Percentiles rank a stretch among this genome's conserved stretches.
phyloP scores from a whole-genome alignment of 1,140 invertebrate species.

The Trachymyrmex cornetzi region DNA sequence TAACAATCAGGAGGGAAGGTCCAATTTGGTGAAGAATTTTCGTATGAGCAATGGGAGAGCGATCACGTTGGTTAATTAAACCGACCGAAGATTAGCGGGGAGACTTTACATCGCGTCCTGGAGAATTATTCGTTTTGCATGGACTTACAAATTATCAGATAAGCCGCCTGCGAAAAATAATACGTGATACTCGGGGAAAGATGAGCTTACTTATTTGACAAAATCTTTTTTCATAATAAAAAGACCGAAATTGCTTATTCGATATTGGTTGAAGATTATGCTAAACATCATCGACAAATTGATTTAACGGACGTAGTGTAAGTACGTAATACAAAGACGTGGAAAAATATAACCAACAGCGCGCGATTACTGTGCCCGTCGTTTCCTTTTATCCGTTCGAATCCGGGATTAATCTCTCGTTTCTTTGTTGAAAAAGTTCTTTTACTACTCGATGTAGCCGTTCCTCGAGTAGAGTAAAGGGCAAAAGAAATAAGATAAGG shows the following conservation, averaged over 20 bases:
- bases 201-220: background rate
- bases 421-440: slow-evolving; percentile 63
- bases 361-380: slow-evolving; percentile 69
- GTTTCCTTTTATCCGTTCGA: slow-evolving; percentile 67
- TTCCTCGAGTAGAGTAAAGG: slow-evolving; percentile 51
- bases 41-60: slow-evolving; percentile 48
- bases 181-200: background rate
- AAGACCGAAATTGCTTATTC: background rate
- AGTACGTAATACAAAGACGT: slow-evolving; percentile 31
- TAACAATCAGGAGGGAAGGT: slow-evolving; percentile 54
- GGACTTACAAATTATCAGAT: slow-evolving; percentile 4
- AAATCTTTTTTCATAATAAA: background rate
- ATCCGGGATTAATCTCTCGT: slow-evolving; percentile 73
- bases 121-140: slow-evolving; percentile 43
- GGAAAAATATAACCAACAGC: slow-evolving; percentile 43
- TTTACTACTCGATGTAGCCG: slow-evolving; percentile 58
- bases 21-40: slow-evolving; percentile 53
- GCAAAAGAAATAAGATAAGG: slow-evolving; percentile 60
- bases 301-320: background rate
- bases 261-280: slow-evolving; percentile 29
- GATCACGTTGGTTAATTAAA: slow-evolving; percentile 60
- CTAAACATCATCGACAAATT: slow-evolving; percentile 41
- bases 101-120: background rate
- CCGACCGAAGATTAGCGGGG: slow-evolving; percentile 29
- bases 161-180: background rate